Conservation (phyloP, 2,797 vertebrate species). For the Buphagus erythrorhynchus region DNA sequence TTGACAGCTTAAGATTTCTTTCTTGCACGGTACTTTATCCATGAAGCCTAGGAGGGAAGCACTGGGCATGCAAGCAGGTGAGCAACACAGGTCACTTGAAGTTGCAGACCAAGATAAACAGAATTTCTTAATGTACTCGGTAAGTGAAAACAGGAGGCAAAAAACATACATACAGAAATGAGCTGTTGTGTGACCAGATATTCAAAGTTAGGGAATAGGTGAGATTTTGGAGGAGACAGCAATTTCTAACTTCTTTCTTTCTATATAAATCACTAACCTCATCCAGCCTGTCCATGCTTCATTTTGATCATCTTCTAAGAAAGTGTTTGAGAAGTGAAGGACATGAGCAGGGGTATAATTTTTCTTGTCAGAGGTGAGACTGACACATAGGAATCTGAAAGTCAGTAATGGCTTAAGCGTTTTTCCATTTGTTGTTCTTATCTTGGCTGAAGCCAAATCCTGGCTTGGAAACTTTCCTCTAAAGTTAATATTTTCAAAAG, state of each 20-base stretch:
- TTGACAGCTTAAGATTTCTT: not conserved
- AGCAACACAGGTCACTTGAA: not conserved
- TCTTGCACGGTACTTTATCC: not conserved
- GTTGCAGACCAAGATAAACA: not conserved
- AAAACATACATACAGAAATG: not conserved
- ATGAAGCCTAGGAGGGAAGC: not conserved
- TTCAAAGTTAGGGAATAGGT: not conserved
- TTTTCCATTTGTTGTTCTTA: not conserved
- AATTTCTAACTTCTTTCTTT: not conserved
- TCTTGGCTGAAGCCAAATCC: not conserved
- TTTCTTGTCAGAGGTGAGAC: not conserved
- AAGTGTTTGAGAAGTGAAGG: not conserved
- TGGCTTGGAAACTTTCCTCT: not conserved
- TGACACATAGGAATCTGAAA: not conserved
- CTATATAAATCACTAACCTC: not conserved
- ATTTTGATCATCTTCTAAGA: not conserved
- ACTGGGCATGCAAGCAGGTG: not conserved
- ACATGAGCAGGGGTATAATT: not conserved
- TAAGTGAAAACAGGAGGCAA: rapidly evolving
- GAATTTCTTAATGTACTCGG: not conserved
- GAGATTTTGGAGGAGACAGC: not conserved
- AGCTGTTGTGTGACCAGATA: not conserved
- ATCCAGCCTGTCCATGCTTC: not conserved
- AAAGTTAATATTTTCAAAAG: not conserved
- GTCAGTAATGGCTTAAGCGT: not conserved